Evolutionary conservation across 2,113 vertebrate species (phyloP), one percentile per base, ranked within the genome.

Genomic region (Rhynchomys soricoides): DNA sequence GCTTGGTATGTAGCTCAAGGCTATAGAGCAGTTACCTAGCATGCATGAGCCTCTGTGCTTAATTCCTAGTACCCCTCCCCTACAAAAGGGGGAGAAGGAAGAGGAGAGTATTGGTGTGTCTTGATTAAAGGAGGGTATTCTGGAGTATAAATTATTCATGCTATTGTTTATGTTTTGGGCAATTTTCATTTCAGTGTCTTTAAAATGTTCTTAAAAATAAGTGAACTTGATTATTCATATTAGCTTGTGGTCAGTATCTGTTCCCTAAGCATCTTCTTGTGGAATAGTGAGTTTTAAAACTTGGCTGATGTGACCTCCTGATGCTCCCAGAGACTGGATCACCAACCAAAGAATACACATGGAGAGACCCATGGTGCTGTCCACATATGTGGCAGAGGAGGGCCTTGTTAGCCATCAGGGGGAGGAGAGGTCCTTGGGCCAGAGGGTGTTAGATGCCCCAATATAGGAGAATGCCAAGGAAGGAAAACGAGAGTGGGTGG

Each of bases 261-360:
- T 73, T 94, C 62, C 70, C 70, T 71, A 77, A 45, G 50, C 50
- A 71, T 95, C 71, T 96, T 95, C 71, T 94, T 96, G 66, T 75
- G 43, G 43, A 87, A 83, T 90, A 90, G 62, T 85, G 48, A n/a
- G 92, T 91, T 96, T 95, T 66, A 68, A 90, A 94, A 93, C 77
- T 74, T 95, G 50, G 13, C 43, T 81, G 75, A 87, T 82, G 82
- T n/a, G n/a, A n/a, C n/a, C n/a, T n/a, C n/a, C n/a, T n/a, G n/a
- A n/a, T n/a, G n/a, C n/a, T n/a, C n/a, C n/a, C n/a, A n/a, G n/a
- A n/a, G n/a, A n/a, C n/a, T n/a, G n/a, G n/a, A n/a, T n/a, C n/a
- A n/a, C n/a, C n/a, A n/a, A n/a, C n/a, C n/a, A n/a, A n/a, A n/a
- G n/a, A n/a, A n/a, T n/a, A n/a, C n/a, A n/a, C n/a, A n/a, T n/a